Conservation (phyloP, 2,113 vertebrate species). For the Takifugu bimaculatus region DNA sequence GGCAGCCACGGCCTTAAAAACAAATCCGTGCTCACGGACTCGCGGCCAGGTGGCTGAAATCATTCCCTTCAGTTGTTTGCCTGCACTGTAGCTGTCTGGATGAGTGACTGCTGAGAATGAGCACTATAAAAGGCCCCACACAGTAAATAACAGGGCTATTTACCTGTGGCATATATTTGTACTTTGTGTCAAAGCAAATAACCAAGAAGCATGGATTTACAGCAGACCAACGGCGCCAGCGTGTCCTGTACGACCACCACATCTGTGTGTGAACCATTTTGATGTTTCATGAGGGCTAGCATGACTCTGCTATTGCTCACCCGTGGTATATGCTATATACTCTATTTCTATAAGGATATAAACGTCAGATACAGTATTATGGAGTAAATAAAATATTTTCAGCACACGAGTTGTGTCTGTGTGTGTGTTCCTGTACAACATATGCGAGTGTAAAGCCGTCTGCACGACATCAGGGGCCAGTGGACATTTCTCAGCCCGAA, state of each 20-base stretch:
- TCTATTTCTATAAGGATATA: conserved; percentile 74
- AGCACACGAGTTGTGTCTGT: conserved; percentile 41
- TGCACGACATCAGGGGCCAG: too few species aligned
- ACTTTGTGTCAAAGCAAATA: conserved; percentile 59
- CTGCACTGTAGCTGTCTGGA: conserved; percentile 24
- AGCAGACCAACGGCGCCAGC: conserved; percentile 63
- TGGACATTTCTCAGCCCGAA: conserved; percentile 3
- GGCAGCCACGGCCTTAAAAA: conserved; percentile 16
- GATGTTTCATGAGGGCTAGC: conserved; percentile 79
- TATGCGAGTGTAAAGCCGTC: too few species aligned
- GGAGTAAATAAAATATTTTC: conserved; percentile 80
- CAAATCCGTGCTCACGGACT: conserved; percentile 2
- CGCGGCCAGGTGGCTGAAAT: background rate
- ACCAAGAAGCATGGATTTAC: conserved; percentile 72
- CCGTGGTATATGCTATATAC: conserved; percentile 54
- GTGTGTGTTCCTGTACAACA: conserved; percentile 2
- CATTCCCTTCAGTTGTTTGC: conserved; percentile 15
- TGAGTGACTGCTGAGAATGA: conserved; percentile 23
- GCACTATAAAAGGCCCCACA: conserved; percentile 35
- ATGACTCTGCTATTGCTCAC: conserved; percentile 75
- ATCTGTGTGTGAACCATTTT: conserved; percentile 69
- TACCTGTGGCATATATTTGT: conserved; percentile 59
- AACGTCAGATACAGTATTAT: conserved; percentile 72
- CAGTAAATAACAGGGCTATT: conserved; percentile 44
- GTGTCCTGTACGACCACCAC: conserved; percentile 70